Conservation (phyloP, 2,113 vertebrate species). For the Tringa solitaria region DNA sequence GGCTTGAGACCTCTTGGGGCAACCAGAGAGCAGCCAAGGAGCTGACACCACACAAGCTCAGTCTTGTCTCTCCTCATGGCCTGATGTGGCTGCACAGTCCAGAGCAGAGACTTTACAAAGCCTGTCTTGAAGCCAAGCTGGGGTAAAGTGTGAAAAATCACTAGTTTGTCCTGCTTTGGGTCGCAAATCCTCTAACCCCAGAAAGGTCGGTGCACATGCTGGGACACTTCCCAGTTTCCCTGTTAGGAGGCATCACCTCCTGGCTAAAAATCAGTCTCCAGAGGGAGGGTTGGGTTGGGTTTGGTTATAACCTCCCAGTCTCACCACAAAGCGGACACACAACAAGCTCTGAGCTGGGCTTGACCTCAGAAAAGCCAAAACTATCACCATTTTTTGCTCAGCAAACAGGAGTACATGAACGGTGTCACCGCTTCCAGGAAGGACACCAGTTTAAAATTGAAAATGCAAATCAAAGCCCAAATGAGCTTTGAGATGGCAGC, state of each 20-base stretch:
- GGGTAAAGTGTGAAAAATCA: neutral
- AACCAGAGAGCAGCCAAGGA: neutral
- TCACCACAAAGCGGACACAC: neutral
- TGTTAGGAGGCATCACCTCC: neutral
- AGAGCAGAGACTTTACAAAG: neutral
- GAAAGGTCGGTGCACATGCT: neutral
- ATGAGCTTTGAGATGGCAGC: neutral
- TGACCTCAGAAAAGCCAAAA: neutral
- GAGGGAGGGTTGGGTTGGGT: neutral
- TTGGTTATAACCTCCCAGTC: neutral
- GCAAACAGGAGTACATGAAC: neutral
- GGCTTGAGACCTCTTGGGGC: neutral
- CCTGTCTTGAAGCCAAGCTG: neutral
- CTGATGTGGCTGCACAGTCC: neutral
- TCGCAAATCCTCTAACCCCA: neutral
- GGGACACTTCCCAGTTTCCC: neutral
- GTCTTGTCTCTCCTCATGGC: accelerated
- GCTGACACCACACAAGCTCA: neutral
- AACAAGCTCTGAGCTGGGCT: neutral
- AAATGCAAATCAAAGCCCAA: slow-evolving; percentile 9
- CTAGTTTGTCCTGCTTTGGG: neutral
- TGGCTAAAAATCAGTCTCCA: neutral
- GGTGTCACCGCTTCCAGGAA: neutral
- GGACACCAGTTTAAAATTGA: neutral
- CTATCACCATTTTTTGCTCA: neutral